phyloP scores from a whole-genome alignment of 2,888 invertebrate species.

The Cephalotes varians region DNA sequence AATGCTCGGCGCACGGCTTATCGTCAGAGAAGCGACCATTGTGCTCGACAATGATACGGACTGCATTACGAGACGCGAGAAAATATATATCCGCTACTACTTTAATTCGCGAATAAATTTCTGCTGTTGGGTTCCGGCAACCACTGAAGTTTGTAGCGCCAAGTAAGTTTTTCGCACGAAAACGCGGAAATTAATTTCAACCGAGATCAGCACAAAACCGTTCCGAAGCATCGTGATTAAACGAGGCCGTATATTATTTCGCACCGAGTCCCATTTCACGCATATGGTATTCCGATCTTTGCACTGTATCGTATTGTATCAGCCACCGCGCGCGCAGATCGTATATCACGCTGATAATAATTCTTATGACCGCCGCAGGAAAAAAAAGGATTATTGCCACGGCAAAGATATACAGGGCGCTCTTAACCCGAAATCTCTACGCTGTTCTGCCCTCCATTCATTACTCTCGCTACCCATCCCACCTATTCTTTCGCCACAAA shows the following conservation, averaged over 20 bases:
- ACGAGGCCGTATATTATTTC: conserved; percentile 31
- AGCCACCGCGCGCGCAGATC: conserved; percentile 31
- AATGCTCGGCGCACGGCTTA: conserved; percentile 18
- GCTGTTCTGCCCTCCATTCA: conserved; percentile 64
- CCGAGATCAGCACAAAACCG: conserved; percentile 41
- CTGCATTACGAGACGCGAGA: conserved; percentile 26
- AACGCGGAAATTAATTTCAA: conserved; percentile 49
- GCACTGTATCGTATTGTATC: conserved; percentile 50
- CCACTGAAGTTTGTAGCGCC: not conserved
- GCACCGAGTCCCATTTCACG: conserved; percentile 31
- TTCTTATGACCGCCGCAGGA: conserved; percentile 40
- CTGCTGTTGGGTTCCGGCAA: not conserved
- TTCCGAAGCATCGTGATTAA: conserved; percentile 40
- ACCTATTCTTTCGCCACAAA: conserved; percentile 68
- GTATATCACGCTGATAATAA: conserved; percentile 46
- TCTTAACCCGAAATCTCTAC: conserved; percentile 67
- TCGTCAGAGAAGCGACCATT: not conserved
- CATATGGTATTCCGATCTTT: conserved; percentile 52
- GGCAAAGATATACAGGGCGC: conserved; percentile 53
- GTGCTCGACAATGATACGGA: conserved; percentile 24
- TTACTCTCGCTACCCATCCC: conserved; percentile 55
- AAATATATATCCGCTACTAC: conserved; percentile 23
- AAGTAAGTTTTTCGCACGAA: conserved; percentile 27
- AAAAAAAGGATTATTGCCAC: conserved; percentile 57
- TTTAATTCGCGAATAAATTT: conserved; percentile 51